phyloP scores from a whole-genome alignment of 2,113 vertebrate genomes.

The Arvicanthis niloticus region DNA sequence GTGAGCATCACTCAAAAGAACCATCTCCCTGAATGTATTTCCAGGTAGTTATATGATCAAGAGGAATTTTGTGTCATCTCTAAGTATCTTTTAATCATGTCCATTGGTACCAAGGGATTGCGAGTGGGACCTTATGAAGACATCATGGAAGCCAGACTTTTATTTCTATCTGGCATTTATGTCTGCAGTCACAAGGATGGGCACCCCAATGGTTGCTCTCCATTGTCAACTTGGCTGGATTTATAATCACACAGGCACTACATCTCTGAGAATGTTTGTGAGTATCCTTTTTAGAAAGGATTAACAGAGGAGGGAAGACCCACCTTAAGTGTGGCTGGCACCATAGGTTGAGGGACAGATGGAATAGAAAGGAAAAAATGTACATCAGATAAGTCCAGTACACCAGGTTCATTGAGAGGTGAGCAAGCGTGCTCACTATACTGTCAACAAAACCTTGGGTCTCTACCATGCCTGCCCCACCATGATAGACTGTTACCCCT shows the following conservation, averaged over 20 bases:
- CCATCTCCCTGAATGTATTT: not conserved
- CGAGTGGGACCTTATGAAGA: not conserved
- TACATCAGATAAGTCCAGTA: not conserved
- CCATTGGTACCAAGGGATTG: not conserved
- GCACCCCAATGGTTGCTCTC: not conserved
- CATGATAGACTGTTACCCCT: not conserved
- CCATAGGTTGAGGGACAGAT: not conserved
- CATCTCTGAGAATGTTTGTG: not conserved
- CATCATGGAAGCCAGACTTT: not conserved
- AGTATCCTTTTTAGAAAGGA: not conserved
- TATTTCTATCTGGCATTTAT: not conserved
- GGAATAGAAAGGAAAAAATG: not conserved
- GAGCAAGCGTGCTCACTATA: not conserved
- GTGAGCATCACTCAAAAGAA: not conserved
- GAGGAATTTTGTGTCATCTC: not conserved
- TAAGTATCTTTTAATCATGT: not conserved
- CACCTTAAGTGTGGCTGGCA: not conserved
- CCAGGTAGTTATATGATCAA: not conserved
- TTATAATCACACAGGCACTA: not conserved
- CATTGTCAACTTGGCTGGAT: not conserved
- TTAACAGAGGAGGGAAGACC: not conserved
- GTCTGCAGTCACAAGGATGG: fast-evolving
- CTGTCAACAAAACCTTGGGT: not conserved
- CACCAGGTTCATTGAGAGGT: not conserved
- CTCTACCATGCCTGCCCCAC: not conserved